Percentiles rank a stretch among this genome's conserved stretches.
Conservation (phyloP, 2,888 invertebrate genomes). For the Crossocerus cetratus region DNA sequence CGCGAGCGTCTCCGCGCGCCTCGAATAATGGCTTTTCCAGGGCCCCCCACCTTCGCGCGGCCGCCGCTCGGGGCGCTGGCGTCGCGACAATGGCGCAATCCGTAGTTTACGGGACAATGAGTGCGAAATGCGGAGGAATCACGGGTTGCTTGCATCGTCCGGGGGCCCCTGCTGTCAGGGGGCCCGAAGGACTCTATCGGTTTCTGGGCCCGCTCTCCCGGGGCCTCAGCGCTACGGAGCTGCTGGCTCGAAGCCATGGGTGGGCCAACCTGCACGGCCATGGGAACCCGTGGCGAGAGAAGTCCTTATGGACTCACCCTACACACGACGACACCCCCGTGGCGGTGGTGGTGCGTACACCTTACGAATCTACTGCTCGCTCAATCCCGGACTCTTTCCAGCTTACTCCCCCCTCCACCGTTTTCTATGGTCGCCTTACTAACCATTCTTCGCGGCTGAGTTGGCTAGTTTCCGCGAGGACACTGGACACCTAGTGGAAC, state of each 20-base stretch:
- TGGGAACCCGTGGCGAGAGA: conserved; percentile 62
- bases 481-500: too few species aligned
- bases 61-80: neutral
- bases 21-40: neutral
- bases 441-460: conserved; percentile 31
- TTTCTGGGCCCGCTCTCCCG: conserved; percentile 50
- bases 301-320: conserved; percentile 32
- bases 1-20: conserved; percentile 8
- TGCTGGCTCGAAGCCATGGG: conserved; percentile 69
- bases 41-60: conserved; percentile 2
- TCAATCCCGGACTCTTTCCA: conserved; percentile 16
- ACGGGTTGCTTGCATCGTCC: conserved; percentile 34
- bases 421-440: conserved; percentile 14
- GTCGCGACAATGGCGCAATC: conserved; percentile 67
- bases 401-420: conserved; percentile 6
- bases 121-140: conserved; percentile 68
- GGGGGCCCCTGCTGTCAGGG: conserved; percentile 71
- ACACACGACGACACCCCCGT: conserved; percentile 48
- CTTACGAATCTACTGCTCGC: conserved; percentile 48
- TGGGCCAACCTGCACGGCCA: conserved; percentile 75
- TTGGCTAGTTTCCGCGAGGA: too few species aligned
- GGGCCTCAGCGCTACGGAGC: conserved; percentile 39
- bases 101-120: conserved; percentile 71
- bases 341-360: conserved; percentile 30
- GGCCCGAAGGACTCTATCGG: conserved; percentile 72